These are phyloP conservation scores for Rhinatrema bivittatum DNA, from an alignment of 2,797 vertebrate species.

Conservation along the genomic window DNA sequence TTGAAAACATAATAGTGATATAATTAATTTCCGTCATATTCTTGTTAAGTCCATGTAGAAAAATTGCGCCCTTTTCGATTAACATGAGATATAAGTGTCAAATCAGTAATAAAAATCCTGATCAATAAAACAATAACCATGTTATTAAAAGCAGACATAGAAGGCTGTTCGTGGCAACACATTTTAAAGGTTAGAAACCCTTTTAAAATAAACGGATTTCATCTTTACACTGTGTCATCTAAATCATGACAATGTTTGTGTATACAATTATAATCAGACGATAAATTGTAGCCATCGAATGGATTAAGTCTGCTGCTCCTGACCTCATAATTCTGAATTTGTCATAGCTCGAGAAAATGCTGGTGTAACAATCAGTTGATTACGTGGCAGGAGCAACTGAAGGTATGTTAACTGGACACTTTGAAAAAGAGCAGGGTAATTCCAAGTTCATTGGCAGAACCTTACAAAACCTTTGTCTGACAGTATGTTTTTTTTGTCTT, in stretches of 20 bases:
- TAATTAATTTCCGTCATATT: constrained; percentile 95
- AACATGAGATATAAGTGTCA: constrained; percentile 98
- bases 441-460: constrained; percentile 58
- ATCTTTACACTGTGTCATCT: constrained; percentile 98
- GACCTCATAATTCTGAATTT: constrained; percentile 93
- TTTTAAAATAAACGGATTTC: constrained; percentile 99
- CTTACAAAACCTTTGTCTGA: constrained; percentile 45
- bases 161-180: constrained; percentile 82
- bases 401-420: constrained; percentile 64
- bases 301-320: constrained; percentile 83
- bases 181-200: constrained; percentile 97
- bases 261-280: constrained; percentile 99
- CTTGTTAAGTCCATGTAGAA: constrained; percentile 85
- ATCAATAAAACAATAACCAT: constrained; percentile 99
- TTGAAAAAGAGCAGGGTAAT: constrained; percentile 61
- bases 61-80: constrained; percentile 96
- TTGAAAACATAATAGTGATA: constrained; percentile 89
- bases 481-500: too few species aligned
- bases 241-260: constrained; percentile 99
- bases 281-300: constrained; percentile 96
- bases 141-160: constrained; percentile 96
- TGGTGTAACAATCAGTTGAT: constrained; percentile 99
- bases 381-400: constrained; percentile 75
- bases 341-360: constrained; percentile 92
- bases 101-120: constrained; percentile 91